Percentiles rank a stretch among this genome's conserved stretches.
Conservation (phyloP, 2,113 vertebrate genomes). For the Elgaria multicarinata region DNA sequence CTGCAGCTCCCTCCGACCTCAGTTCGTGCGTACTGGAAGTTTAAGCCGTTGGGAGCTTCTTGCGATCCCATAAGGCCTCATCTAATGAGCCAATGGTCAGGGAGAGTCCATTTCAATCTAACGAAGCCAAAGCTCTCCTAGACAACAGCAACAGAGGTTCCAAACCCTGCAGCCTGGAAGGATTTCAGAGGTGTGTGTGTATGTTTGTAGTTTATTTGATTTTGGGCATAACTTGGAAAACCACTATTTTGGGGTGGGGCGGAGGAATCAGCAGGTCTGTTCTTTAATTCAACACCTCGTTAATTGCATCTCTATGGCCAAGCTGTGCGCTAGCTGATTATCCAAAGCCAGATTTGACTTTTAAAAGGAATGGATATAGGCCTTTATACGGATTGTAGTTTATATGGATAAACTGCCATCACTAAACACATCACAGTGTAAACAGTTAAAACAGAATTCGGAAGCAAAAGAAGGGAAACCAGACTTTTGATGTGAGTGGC, state of each 20-base stretch:
- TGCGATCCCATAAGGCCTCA: neutral
- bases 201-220: neutral
- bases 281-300: neutral
- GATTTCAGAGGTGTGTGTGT: neutral
- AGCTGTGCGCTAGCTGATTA: too few relatives aligned
- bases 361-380: neutral
- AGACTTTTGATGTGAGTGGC: neutral
- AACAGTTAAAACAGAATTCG: too few relatives aligned
- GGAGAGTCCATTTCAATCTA: neutral
- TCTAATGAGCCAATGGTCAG: neutral
- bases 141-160: too few relatives aligned
- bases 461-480: neutral
- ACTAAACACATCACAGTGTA: neutral
- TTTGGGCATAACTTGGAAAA: neutral
- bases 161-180: too few relatives aligned
- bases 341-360: neutral
- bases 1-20: neutral
- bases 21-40: too few relatives aligned
- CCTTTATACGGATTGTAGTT: neutral
- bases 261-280: neutral
- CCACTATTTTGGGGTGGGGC: too few relatives aligned
- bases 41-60: too few relatives aligned
- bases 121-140: neutral
- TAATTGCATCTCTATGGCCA: neutral
- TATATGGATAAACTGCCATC: neutral